A percentile compares a stretch with the other conserved stretches of the same genome.
Conservation (phyloP, 1,140 invertebrate genomes). For the Aphidius gifuensis region DNA sequence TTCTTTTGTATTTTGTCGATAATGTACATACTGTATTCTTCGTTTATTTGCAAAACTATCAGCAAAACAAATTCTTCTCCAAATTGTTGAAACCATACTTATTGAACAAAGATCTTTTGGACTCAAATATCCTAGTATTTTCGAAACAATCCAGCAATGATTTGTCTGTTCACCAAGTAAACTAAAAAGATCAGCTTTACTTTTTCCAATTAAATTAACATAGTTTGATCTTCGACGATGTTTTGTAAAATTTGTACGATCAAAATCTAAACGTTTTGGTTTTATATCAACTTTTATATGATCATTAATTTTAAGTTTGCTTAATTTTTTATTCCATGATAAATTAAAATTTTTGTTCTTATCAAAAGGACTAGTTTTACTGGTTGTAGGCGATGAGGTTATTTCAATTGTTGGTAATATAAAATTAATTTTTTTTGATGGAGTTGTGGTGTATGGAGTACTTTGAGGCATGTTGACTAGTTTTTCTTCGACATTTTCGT, state of each 20-base stretch:
- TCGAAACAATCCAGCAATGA: conserved; percentile 41
- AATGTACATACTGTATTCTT: conserved; percentile 38
- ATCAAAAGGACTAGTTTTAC: conserved; percentile 27
- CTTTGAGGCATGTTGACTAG: conserved; percentile 33
- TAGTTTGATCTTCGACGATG: conserved; percentile 30
- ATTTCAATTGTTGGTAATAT: conserved; percentile 10
- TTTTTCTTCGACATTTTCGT: conserved; percentile 36
- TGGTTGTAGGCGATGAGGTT: conserved; percentile 33
- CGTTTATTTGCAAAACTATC: conserved; percentile 41
- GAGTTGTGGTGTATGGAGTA: conserved; percentile 28
- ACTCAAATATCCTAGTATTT: conserved; percentile 41
- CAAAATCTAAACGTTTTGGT: conserved; percentile 46
- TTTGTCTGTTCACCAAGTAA: conserved; percentile 46
- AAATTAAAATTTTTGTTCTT: conserved; percentile 18
- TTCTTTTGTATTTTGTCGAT: conserved; percentile 46
- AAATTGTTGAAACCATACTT: conserved; percentile 47
- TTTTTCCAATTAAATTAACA: conserved; percentile 35
- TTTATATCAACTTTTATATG: conserved; percentile 32
- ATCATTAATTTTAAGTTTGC: conserved; percentile 33
- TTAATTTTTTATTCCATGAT: conserved; percentile 28
- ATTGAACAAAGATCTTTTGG: conserved; percentile 44
- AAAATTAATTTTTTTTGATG: conserved; percentile 10
- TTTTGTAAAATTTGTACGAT: conserved; percentile 20
- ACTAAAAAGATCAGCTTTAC: conserved; percentile 41
- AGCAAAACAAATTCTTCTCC: conserved; percentile 40